Evolutionary conservation across 2,797 vertebrate genomes (phyloP), one percentile per base, ranked within the genome.

Genomic region (Oreortyx pictus): DNA sequence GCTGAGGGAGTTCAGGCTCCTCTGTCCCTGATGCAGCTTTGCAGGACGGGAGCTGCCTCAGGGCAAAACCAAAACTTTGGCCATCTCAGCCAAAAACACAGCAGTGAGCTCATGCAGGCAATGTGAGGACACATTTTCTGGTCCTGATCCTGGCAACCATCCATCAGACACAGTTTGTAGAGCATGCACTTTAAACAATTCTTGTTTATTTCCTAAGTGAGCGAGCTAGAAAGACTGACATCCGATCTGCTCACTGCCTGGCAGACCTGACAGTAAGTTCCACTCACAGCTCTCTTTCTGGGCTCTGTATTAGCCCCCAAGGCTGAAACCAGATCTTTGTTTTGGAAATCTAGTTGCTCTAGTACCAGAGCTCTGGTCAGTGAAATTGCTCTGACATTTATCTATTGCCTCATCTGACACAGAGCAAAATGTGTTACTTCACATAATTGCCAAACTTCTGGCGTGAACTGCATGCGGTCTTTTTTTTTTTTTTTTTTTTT

Each of bases 1-100:
- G 33, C 13, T 27, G 49, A 73, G 14, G 39, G 57, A 60, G 47
- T 29, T 25, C 2, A 9, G 14, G 7, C 3, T 25, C 20, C n/a
- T 57, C 24, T 8, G 15, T 19, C 47, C 9, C 11, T 66, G 7
- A 0, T 0, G 0, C 16, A 50, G 20, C 16, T 56, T 76, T 60
- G 7, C n/a, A 56, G 54, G 57, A 35, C 31, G 47, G 39, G 31
- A 29, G 7, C 33, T 10, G 56, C 17, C 27, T 39, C 1, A 1
- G 13, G 23, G 5, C 52, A 46, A 60, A 86, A 39, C 0, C 2
- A 56, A 74, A 18, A 41, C 4, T 9, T 50, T 62, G 23, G 2
- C 73, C 29, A 12, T 44, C 15, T 17, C 31, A 13, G 17, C 11
- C 37, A 57, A 35, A 68, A 35, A 31, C 16, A 67, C 7, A 75